Conservation (phyloP, 2,888 invertebrate genomes). For the Girardia tigrina region DNA sequence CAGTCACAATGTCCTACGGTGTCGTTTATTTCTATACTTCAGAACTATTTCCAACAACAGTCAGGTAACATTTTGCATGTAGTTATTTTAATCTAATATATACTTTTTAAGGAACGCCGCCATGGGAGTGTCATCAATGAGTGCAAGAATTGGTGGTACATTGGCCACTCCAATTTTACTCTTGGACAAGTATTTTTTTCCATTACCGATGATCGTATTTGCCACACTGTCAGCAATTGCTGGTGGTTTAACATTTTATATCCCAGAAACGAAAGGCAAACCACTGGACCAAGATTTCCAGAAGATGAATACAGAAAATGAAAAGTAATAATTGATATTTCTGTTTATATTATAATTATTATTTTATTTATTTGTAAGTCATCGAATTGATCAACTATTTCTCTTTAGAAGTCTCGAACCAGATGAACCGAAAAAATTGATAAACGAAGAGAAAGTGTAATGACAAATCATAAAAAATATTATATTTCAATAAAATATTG, state of each 20-base stretch:
- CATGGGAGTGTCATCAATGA: conserved; percentile 4
- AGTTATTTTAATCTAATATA: neutral
- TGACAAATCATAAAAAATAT: too few relatives aligned
- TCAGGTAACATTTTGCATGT: neutral
- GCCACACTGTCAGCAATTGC: neutral
- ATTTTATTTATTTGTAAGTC: too few relatives aligned
- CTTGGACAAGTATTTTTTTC: neutral
- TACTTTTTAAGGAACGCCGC: neutral
- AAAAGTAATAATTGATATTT: neutral
- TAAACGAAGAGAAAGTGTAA: too few relatives aligned
- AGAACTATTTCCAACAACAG: conserved; percentile 21
- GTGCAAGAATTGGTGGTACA: conserved; percentile 4
- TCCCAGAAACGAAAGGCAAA: conserved; percentile 1
- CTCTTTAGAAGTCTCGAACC: too few relatives aligned
- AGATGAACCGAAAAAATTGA: too few relatives aligned
- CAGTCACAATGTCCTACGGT: conserved; percentile 29
- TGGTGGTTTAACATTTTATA: neutral
- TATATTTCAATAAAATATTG: too few relatives aligned
- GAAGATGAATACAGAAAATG: neutral
- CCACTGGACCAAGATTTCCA: neutral
- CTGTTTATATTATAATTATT: neutral
- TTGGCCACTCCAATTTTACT: conserved; percentile 3
- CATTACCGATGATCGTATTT: conserved; percentile 3
- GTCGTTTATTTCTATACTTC: conserved; percentile 29
- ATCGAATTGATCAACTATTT: too few relatives aligned